Conservation (phyloP, 2,888 invertebrate species). For the Archips crataeganus region DNA sequence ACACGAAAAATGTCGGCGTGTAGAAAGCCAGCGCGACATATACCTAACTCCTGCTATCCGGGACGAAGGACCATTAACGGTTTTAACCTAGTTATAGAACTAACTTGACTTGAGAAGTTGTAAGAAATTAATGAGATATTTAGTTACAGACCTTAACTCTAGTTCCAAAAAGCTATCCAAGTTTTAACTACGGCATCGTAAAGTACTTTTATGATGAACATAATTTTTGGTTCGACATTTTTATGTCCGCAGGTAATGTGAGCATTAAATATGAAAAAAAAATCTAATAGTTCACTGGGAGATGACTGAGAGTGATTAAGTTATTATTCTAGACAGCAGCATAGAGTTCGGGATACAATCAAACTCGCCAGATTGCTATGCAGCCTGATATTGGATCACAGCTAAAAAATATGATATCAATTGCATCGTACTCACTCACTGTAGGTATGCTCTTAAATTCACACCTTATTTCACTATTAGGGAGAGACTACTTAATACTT, state of each 20-base stretch:
- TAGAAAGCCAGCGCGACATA: slow-evolving; percentile 62
- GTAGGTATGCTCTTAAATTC: no score
- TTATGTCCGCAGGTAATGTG: background rate
- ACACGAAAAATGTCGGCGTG: slow-evolving; percentile 58
- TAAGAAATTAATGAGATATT: slow-evolving; percentile 2
- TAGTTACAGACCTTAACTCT: background rate
- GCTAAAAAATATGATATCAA: no score
- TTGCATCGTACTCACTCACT: no score
- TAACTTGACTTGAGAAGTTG: slow-evolving; percentile 18
- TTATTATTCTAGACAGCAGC: no score
- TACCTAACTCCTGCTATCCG: slow-evolving; percentile 44
- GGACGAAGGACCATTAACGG: slow-evolving; percentile 34
- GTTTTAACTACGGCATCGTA: background rate
- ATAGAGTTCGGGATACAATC: no score
- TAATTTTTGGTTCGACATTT: background rate
- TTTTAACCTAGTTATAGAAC: slow-evolving; percentile 26
- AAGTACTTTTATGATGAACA: background rate
- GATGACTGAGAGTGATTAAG: no score
- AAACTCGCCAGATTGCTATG: no score
- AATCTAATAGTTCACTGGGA: background rate
- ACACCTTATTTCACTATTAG: no score
- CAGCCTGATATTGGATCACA: no score
- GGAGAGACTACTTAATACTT: no score
- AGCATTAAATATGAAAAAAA: background rate
- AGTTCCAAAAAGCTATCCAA: background rate